Conservation (phyloP, 2,888 invertebrate genomes). For the Pasiphila rectangulata region DNA sequence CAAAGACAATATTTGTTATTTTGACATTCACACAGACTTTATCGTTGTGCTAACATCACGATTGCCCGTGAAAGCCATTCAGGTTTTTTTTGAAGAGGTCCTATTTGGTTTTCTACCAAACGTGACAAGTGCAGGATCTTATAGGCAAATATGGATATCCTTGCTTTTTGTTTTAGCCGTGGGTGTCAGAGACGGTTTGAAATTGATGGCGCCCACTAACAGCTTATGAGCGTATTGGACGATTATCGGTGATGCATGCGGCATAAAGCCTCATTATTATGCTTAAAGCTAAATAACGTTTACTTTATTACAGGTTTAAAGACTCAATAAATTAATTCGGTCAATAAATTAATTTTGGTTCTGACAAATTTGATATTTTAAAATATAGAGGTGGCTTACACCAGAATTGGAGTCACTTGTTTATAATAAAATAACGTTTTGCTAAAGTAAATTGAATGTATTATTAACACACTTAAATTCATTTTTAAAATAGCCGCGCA, state of each 20-base stretch:
- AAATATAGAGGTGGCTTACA: constrained; percentile 3
- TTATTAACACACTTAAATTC: constrained; percentile 15
- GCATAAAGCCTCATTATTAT: constrained; percentile 34
- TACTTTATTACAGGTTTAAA: constrained; percentile 21
- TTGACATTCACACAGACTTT: constrained; percentile 80
- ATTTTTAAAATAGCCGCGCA: constrained; percentile 5
- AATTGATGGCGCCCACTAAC: constrained; percentile 51
- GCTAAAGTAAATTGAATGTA: constrained; percentile 4
- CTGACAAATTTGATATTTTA: constrained; percentile 16
- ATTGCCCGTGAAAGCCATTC: constrained; percentile 75
- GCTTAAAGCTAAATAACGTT: constrained; percentile 19
- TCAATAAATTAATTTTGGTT: constrained; percentile 18
- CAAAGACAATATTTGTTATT: constrained; percentile 77
- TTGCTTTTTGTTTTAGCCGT: constrained; percentile 59
- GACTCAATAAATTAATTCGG: constrained; percentile 15
- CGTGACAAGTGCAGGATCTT: constrained; percentile 76
- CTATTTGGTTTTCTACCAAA: constrained; percentile 75
- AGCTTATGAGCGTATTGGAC: constrained; percentile 41
- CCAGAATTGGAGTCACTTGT: constrained; percentile 2
- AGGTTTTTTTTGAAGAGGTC: constrained; percentile 62
- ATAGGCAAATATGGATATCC: constrained; percentile 66
- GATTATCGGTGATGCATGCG: constrained; percentile 36
- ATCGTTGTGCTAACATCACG: constrained; percentile 74
- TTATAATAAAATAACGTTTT: background rate
- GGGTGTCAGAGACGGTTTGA: constrained; percentile 48